A percentile compares a stretch with the other conserved stretches of the same genome.
These are phyloP conservation scores for Ascidia mentula DNA, from an alignment of 23 tunicate species.

Conservation along the genomic window DNA sequence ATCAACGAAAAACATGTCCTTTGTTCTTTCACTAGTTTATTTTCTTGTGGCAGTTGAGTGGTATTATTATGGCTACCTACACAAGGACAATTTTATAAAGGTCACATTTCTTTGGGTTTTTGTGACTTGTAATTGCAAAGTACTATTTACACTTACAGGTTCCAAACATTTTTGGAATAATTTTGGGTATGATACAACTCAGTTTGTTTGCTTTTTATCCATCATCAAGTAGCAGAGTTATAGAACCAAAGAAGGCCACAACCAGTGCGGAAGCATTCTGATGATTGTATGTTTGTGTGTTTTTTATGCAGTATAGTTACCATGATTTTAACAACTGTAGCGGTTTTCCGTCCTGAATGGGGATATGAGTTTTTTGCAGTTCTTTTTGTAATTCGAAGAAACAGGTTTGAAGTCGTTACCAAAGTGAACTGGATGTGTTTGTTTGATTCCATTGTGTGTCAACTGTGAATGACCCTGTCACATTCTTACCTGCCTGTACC, in stretches of 20 bases:
- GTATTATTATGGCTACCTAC: slow-evolving; percentile 15
- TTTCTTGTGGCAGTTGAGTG: slow-evolving; percentile 7
- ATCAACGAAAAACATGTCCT: neutral
- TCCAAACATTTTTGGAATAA: neutral
- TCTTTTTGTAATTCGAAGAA: neutral
- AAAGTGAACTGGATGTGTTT: too few relatives aligned
- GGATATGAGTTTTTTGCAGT: neutral
- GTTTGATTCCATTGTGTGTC: too few relatives aligned
- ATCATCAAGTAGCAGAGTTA: neutral
- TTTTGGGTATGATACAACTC: neutral
- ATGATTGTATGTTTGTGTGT: neutral
- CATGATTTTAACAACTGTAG: neutral
- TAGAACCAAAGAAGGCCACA: neutral
- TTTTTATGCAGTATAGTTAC: neutral
- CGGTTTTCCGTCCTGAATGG: too few relatives aligned
- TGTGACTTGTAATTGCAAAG: neutral
- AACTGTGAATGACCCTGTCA: too few relatives aligned
- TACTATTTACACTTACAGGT: neutral
- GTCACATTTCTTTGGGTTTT: neutral
- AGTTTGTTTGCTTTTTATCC: slow-evolving; percentile 16
- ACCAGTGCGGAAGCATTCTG: neutral
- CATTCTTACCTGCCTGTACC: too few relatives aligned
- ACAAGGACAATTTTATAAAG: slow-evolving; percentile 7
- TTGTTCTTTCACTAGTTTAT: neutral
- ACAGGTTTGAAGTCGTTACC: too few relatives aligned